Evolutionary conservation across 2,888 invertebrate genomes (phyloP).

Genomic region (Catocala sponsa): DNA sequence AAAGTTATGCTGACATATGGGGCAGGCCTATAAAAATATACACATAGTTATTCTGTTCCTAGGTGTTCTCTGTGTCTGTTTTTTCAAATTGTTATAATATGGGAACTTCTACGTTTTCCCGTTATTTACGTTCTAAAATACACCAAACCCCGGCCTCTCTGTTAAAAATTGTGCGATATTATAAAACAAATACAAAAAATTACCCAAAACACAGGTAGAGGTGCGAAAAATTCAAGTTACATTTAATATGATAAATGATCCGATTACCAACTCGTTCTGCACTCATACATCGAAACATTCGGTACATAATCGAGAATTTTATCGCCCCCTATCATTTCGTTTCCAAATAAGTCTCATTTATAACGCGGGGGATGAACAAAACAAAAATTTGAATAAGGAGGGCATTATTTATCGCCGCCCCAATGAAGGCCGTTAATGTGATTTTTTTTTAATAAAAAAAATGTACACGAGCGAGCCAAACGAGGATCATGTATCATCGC

Average conservation of each 20-base stretch:
- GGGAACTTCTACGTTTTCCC: no score
- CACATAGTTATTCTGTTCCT: no score
- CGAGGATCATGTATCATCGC: slow-evolving; percentile 88
- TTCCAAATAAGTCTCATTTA: slow-evolving; percentile 88
- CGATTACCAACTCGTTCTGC: slow-evolving; percentile 55
- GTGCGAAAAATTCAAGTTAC: slow-evolving; percentile 31
- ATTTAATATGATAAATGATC: slow-evolving; percentile 52
- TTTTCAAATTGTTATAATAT: no score
- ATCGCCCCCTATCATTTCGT: slow-evolving; percentile 84
- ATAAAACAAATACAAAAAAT: slow-evolving; percentile 27
- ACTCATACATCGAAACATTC: slow-evolving; percentile 64
- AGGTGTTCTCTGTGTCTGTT: no score
- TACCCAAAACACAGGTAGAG: slow-evolving; percentile 38
- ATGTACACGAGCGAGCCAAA: slow-evolving; percentile 81
- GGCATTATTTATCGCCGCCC: slow-evolving; percentile 88
- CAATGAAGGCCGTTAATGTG: slow-evolving; percentile 88
- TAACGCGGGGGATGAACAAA: slow-evolving; percentile 85
- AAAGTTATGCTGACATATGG: no score
- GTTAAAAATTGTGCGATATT: slow-evolving; percentile 5
- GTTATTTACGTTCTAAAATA: no score
- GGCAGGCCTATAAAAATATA: no score
- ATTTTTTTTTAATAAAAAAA: slow-evolving; percentile 87
- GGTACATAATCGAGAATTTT: slow-evolving; percentile 77
- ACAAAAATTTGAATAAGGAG: slow-evolving; percentile 88
- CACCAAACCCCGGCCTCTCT: no score